Base-by-base conservation (phyloP, 2,888 invertebrate species). In the Carabus problematicus region DNA sequence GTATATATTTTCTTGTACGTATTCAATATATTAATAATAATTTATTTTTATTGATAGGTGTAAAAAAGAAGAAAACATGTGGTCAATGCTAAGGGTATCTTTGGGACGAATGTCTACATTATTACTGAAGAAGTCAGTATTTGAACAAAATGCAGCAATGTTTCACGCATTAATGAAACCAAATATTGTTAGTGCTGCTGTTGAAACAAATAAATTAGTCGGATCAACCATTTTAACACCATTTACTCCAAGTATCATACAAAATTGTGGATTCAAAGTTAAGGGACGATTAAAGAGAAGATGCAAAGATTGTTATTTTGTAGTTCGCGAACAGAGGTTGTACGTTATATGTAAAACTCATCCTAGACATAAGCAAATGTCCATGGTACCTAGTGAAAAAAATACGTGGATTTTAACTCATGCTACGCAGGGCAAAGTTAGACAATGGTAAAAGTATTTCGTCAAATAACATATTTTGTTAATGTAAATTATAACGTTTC, bases 361-460 rank as follows among this genome's bases (percentile, higher is more conserved):
- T 77, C 90, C 89, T 18, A 86, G 94, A 43, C 95, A 95, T 78
- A 95, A 95, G 77, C 94, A 94, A 81, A 90, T 90, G 87, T 82
- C 88, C 12, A 89, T 89, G 84, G 85, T 87, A 70, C 85, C 88
- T 70, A 86, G 87, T 72, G 89, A 88, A 9, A 86, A 86, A 72
- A 90, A 90, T 74, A 89, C 89, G 14, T 92, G 91, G 89, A 89
- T 92, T 70, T 77, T 94, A 70, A 89, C 92, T 0, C 90, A 90
- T 79, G 92, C 91, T 3, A 89, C 88, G 16, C 91, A 92, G 79
- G 86, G 87, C 0, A 83, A 82, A 76, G 71, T 79, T 55, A 79
- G 86, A 43, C 83, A 84, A 0, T 87, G 86, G 86, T 85, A 79
- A 66, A 64, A 42, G 47, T 67, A 56, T 14, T 72, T 42, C 39